A percentile compares a stretch with the other conserved stretches of the same genome.
These are phyloP conservation scores for Tribolium madens DNA, from an alignment of 1,140 invertebrate genomes.

Conservation along the genomic window DNA sequence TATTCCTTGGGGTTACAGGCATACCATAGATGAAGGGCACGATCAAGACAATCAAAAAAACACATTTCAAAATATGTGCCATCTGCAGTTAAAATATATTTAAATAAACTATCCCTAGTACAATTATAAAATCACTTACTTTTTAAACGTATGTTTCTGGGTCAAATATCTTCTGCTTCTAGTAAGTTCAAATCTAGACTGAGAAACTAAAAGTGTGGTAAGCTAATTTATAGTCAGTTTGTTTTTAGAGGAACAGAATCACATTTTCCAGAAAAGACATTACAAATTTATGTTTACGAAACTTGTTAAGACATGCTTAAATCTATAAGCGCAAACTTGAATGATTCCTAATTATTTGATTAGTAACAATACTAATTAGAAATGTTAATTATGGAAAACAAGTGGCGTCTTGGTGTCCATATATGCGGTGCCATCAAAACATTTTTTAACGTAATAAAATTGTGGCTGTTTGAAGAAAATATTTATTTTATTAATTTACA, in stretches of 20 bases:
- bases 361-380: background rate
- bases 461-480: too few species aligned
- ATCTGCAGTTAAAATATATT: background rate
- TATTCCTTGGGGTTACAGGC: background rate
- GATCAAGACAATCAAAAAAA: background rate
- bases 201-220: background rate
- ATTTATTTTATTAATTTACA: too few species aligned
- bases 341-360: background rate
- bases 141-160: too few species aligned
- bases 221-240: conserved; percentile 7
- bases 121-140: too few species aligned
- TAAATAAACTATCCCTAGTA: background rate
- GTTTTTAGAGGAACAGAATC: background rate
- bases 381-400: background rate
- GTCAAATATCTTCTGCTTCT: background rate
- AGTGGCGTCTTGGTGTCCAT: background rate
- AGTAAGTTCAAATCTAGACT: background rate
- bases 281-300: conserved; percentile 11
- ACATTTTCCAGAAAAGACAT: conserved; percentile 16
- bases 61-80: background rate
- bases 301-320: background rate
- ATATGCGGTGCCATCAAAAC: too few species aligned
- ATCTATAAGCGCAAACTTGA: background rate
- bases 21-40: background rate
- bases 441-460: too few species aligned